Evolutionary conservation across 1,140 invertebrate genomes (phyloP), one percentile per base, ranked within the genome.

Genomic region (Oryzaephilus surinamensis): DNA sequence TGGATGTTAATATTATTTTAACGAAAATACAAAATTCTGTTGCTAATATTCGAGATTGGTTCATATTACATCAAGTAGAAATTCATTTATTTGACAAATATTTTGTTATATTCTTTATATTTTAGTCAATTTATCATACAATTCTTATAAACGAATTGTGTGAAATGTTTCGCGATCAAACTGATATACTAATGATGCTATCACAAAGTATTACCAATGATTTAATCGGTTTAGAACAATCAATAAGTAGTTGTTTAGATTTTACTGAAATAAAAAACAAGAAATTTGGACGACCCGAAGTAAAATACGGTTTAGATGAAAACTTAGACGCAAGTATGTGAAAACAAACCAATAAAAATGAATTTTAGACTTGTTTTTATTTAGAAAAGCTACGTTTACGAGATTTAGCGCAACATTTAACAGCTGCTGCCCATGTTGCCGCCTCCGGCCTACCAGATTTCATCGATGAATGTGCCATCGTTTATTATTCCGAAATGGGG

Each of bases 401-500:
- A 36, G 57, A 57, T 24, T 65, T 79, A n/a, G 69, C 70, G 11
- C 62, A 71, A 21, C 58, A 77, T 27, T 67, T 80, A 55, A 75
- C 74, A 4, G 66, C 70, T 32, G 74, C 79, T n/a, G 81, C 77
- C 2, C 57, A 69, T 40, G 65, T 77, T 46, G 83, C 88, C 55
- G 60, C 87, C 40, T 54, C 73, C 23, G 66, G 74, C 30, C 65
- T 89, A 16, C 78, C 79, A 3, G 29, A 59, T 6, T 72, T 70
- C 45, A 67, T 88, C 12, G 62, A 73, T n/a, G 69, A 76, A 45
- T 89, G 83, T 54, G 73, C 72, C 27, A 75, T 89, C 54, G 61
- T 82, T 33, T 90, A 86, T 62, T 68, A 89, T 46, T 85, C 85
- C 4, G 77, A 89, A 65, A 70, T 90, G 41, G 84, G 85, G 0